Evolutionary conservation across 2,888 invertebrate species (phyloP).

Genomic region (Bruchidius siliquastri): DNA sequence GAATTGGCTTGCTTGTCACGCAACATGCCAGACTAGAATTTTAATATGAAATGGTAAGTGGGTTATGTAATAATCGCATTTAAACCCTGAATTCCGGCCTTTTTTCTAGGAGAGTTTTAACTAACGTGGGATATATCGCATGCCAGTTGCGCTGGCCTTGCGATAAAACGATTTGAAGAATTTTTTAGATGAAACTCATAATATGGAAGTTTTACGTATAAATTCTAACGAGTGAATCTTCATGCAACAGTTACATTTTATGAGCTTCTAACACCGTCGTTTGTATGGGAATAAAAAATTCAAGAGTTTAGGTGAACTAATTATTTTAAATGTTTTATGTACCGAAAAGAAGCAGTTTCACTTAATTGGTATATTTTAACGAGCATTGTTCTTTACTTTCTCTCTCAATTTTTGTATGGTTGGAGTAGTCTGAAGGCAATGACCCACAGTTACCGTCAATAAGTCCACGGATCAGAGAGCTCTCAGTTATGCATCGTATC

Average conservation of each 20-base stretch:
- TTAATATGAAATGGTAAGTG: background rate
- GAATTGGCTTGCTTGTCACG: background rate
- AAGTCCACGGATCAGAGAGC: background rate
- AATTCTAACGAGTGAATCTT: background rate
- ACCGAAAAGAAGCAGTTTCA: background rate
- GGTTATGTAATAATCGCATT: background rate
- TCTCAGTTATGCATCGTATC: too few relatives aligned
- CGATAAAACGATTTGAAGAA: background rate
- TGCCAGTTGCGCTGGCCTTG: background rate
- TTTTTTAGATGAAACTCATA: background rate
- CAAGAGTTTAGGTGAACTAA: background rate
- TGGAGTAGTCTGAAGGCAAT: background rate
- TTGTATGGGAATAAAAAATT: background rate
- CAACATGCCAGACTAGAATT: background rate
- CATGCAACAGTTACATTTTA: background rate
- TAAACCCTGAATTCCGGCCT: background rate
- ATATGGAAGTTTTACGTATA: background rate
- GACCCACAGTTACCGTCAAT: background rate
- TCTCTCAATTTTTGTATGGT: background rate
- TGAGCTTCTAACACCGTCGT: background rate
- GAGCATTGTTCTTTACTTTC: background rate
- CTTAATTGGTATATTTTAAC: background rate
- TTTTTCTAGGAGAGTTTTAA: background rate
- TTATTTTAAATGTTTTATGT: background rate
- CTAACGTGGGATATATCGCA: background rate